Evolutionary conservation across 2,888 invertebrate species (phyloP).

Genomic region (Catocala fraxini): DNA sequence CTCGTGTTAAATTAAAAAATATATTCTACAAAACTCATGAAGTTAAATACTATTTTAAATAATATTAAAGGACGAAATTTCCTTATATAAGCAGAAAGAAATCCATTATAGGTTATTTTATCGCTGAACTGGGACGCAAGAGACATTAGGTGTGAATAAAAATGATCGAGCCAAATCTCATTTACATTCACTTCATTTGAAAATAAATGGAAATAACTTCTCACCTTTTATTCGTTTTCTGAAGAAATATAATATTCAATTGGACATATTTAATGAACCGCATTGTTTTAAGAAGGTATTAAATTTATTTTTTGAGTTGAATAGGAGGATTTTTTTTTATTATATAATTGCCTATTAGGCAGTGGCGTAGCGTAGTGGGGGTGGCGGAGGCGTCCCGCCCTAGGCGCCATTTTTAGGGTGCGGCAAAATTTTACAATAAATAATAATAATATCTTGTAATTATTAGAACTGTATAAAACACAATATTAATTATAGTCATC

Average conservation of each 20-base stretch:
- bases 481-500: too few relatives aligned
- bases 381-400: too few relatives aligned
- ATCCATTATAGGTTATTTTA: slow-evolving; percentile 23
- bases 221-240: slow-evolving; percentile 15
- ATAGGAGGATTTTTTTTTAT: too few relatives aligned
- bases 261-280: slow-evolving; percentile 16
- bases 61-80: slow-evolving; percentile 5
- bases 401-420: too few relatives aligned
- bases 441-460: too few relatives aligned
- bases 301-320: too few relatives aligned
- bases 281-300: not conserved
- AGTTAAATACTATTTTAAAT: slow-evolving; percentile 8
- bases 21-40: too few relatives aligned
- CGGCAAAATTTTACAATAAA: too few relatives aligned
- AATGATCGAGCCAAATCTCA: slow-evolving; percentile 40
- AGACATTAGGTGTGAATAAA: slow-evolving; percentile 44
- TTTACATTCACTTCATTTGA: slow-evolving; percentile 45
- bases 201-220: slow-evolving; percentile 37
- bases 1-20: too few relatives aligned
- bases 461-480: too few relatives aligned
- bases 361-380: too few relatives aligned
- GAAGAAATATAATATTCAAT: slow-evolving; percentile 26
- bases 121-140: slow-evolving; percentile 21
- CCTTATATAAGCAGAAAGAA: slow-evolving; percentile 13
- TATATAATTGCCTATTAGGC: too few relatives aligned